Conservation (phyloP, 2,797 vertebrate genomes). For the Ptychobarbus kaznakovi region DNA sequence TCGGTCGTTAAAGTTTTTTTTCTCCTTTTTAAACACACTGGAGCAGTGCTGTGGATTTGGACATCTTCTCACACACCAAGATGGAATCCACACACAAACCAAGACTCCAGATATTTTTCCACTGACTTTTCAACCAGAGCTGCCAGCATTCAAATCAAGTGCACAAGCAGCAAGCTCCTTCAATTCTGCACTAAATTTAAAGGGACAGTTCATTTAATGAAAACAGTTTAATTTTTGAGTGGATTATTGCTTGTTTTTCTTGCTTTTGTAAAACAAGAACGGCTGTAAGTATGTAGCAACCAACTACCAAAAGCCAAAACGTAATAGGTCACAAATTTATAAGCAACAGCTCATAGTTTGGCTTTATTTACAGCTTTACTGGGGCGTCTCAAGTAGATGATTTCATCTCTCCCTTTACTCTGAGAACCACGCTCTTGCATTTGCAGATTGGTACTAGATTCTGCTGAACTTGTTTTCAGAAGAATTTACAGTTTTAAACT, state of each 20-base stretch:
- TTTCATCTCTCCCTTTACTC: background rate
- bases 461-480: background rate
- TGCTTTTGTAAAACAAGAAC: background rate
- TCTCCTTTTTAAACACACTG: constrained; percentile 40
- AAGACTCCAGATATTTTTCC: constrained; percentile 61
- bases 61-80: constrained; percentile 61
- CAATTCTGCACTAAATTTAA: constrained; percentile 1
- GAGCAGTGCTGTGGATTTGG: constrained; percentile 63
- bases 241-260: background rate
- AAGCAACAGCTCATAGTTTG: background rate
- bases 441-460: background rate
- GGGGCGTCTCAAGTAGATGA: background rate
- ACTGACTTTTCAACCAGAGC: constrained; percentile 58
- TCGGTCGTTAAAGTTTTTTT: constrained; percentile 35
- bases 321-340: constrained; percentile 2
- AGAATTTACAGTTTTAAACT: background rate
- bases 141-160: constrained; percentile 50
- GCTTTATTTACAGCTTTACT: background rate
- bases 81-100: constrained; percentile 63
- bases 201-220: background rate
- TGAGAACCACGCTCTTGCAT: background rate
- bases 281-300: background rate
- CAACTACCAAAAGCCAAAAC: background rate
- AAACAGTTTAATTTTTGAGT: background rate
- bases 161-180: constrained; percentile 21